Conservation (phyloP, 2,797 vertebrate genomes). For the Tadarida brasiliensis region DNA sequence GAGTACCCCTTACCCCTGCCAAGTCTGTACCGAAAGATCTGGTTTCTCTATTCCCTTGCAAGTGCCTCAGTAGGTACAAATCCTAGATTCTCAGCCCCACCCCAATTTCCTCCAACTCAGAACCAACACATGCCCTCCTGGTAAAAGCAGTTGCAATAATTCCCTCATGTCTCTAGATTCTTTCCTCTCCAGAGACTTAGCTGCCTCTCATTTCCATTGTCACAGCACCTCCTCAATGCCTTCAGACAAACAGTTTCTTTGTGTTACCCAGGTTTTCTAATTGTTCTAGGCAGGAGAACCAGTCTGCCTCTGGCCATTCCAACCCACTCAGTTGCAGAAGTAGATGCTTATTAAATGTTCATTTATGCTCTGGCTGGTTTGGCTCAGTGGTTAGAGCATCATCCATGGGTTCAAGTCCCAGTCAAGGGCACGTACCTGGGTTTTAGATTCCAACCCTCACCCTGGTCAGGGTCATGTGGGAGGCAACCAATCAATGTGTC, state of each 20-base stretch:
- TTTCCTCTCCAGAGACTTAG: not conserved
- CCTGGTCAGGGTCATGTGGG: no score
- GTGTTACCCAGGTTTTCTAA: not conserved
- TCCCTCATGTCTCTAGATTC: not conserved
- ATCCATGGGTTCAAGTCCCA: no score
- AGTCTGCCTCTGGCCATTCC: not conserved
- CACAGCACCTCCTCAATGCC: not conserved
- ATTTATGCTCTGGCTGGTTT: not conserved
- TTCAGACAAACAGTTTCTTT: not conserved
- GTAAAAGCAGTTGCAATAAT: not conserved
- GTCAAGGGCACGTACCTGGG: no score
- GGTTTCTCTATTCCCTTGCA: slow-evolving; percentile 26
- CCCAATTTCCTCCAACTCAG: not conserved
- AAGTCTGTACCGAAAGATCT: not conserved
- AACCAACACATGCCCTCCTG: not conserved
- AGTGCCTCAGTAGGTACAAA: not conserved
- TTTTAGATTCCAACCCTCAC: no score
- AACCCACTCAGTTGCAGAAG: not conserved
- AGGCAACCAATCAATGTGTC: no score
- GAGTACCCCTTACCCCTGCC: not conserved
- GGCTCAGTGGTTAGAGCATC: no score
- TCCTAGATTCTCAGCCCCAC: slow-evolving; percentile 8
- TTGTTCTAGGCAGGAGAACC: slow-evolving; percentile 2
- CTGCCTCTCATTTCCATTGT: not conserved
- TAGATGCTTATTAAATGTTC: not conserved